A percentile compares a stretch with the other conserved stretches of the same genome.
These are phyloP conservation scores for Ginglymostoma cirratum DNA, from an alignment of 2,113 vertebrate species.

Conservation along the genomic window DNA sequence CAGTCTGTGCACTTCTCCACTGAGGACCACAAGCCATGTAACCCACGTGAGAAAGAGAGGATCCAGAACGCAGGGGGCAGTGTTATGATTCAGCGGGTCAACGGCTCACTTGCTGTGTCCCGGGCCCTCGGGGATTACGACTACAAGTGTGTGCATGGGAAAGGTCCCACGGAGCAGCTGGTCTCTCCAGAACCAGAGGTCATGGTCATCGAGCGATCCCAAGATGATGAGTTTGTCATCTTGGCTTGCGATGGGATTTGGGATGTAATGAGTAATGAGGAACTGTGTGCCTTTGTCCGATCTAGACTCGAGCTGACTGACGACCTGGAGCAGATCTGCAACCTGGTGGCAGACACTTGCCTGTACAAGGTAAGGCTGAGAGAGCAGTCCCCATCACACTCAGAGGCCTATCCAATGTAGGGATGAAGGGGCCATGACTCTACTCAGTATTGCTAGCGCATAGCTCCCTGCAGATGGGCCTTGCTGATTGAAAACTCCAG, in stretches of 20 bases:
- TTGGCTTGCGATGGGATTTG: constrained; percentile 37
- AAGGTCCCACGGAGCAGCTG: constrained; percentile 35
- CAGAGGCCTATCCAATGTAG: no score
- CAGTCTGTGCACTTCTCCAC: constrained; percentile 9
- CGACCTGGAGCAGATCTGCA: constrained; percentile 19
- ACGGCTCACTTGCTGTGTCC: constrained; percentile 30
- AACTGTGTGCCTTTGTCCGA: constrained; percentile 25
- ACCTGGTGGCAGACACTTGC: constrained; percentile 30
- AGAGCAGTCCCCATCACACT: no score
- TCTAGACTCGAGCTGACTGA: background rate
- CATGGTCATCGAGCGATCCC: background rate
- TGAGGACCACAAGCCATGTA: constrained; percentile 35
- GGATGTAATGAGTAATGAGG: constrained; percentile 38
- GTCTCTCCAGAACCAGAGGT: constrained; percentile 36
- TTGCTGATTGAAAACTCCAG: no score
- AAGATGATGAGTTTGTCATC: constrained; percentile 20
- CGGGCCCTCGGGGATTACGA: constrained; percentile 33
- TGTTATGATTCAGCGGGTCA: constrained; percentile 28
- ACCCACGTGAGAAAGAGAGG: constrained; percentile 22
- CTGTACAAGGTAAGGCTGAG: constrained; percentile 11
- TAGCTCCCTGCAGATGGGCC: no score
- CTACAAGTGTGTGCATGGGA: constrained; percentile 35
- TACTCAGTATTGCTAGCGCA: no score
- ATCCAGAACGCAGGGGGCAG: constrained; percentile 28
- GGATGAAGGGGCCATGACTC: no score